Evolutionary conservation across 2,797 vertebrate genomes (phyloP).

Genomic region (Poecile montanus): DNA sequence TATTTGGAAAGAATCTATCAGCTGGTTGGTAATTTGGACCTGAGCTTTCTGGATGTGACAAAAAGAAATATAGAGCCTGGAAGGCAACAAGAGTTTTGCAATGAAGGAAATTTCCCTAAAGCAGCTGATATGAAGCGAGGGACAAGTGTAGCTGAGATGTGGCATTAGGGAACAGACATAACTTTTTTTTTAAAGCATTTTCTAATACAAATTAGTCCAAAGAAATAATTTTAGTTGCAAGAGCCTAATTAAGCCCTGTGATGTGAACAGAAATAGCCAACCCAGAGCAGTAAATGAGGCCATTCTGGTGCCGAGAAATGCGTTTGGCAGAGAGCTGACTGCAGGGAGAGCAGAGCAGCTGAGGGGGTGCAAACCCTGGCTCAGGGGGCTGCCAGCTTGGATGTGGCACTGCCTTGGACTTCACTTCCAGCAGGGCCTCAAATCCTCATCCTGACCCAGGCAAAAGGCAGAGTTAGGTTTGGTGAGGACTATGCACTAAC

Average conservation of each 20-base stretch:
- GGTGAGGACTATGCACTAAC: neutral
- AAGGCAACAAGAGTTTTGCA: neutral
- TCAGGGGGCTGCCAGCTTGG: neutral
- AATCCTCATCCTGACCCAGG: neutral
- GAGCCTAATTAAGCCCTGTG: slow-evolving; percentile 28
- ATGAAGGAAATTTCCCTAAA: neutral
- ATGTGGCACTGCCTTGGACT: neutral
- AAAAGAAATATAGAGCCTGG: neutral
- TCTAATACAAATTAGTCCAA: neutral
- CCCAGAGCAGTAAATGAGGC: neutral
- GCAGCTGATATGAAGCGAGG: fast-evolving
- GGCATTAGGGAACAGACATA: neutral
- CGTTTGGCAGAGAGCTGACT: neutral
- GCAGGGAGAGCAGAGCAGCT: neutral
- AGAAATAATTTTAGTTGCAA: slow-evolving; percentile 24
- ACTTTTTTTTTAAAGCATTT: neutral
- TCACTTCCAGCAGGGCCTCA: neutral
- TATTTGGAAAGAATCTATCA: neutral
- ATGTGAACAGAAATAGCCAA: neutral
- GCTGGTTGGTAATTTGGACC: neutral
- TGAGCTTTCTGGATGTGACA: neutral
- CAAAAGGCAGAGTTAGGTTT: neutral
- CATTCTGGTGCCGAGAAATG: neutral
- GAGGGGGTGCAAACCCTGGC: neutral
- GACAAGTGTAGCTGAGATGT: neutral